These are phyloP conservation scores for Sminthurides bifidus DNA, from an alignment of 1,140 invertebrate species.

Conservation along the genomic window DNA sequence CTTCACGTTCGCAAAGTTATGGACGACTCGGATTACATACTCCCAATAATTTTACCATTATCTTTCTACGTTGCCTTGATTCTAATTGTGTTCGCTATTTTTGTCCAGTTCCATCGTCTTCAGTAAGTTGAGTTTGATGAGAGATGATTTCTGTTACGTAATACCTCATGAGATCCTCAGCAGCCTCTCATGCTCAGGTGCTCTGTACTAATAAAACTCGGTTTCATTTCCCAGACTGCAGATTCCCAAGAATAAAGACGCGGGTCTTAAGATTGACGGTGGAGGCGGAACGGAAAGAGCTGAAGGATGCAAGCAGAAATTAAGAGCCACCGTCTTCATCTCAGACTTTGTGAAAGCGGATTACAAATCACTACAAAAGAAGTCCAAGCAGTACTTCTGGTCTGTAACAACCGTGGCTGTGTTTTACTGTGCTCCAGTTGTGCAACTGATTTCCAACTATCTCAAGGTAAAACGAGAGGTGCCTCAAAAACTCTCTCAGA, in stretches of 20 bases:
- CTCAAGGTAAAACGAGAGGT: too few species aligned
- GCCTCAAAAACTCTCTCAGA: too few species aligned
- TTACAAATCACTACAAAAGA: slow-evolving; percentile 3
- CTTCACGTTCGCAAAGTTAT: slow-evolving; percentile 1
- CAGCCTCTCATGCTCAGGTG: too few species aligned
- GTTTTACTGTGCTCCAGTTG: slow-evolving; percentile 29
- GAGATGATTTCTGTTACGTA: background rate
- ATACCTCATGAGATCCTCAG: too few species aligned
- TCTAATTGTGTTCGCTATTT: slow-evolving; percentile 8
- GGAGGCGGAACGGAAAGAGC: background rate
- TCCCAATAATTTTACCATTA: slow-evolving; percentile 12
- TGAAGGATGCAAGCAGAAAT: background rate
- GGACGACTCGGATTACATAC: slow-evolving; percentile 5
- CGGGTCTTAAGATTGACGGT: background rate
- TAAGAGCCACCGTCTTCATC: background rate
- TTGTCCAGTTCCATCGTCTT: slow-evolving; percentile 6
- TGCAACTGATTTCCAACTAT: slow-evolving; percentile 29
- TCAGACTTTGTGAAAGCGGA: slow-evolving; percentile 7
- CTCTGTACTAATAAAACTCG: background rate
- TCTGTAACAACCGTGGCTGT: slow-evolving; percentile 15
- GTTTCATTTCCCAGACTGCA: background rate
- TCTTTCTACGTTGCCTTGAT: slow-evolving; percentile 11
- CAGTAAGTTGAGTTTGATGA: background rate
- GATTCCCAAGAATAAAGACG: background rate
- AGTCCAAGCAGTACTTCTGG: slow-evolving; percentile 23